Base-by-base conservation (phyloP, 2,113 vertebrate genomes). In the Lethenteron reissneri region DNA sequence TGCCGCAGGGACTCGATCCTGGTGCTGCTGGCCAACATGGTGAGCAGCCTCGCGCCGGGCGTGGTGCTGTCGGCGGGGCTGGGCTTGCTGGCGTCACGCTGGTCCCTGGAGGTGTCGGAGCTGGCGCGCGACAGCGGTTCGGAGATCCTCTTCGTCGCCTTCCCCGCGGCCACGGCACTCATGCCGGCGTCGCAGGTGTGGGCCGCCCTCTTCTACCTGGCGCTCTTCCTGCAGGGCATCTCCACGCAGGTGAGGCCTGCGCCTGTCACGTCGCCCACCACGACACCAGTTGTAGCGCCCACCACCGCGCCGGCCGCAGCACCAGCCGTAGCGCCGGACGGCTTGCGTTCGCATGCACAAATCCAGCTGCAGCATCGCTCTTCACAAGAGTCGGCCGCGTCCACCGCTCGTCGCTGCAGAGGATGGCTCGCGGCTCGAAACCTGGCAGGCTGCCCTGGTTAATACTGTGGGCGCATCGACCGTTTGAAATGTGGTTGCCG, bases 1-100 rank as follows among this genome's bases (percentile, higher is more conserved):
- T 11, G 25, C 64, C 25, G 64, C 64, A 68, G 64, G 64, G 64
- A 68, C 25, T 10, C 64, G n/a, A 25, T 68, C n/a, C 64, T 68
- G 64, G 64, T 68, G 64, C n/a, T 68, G 64, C 64, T 68, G 64
- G 64, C 64, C n/a, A 68, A 68, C 64, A 68, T 68, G n/a, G 10
- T 68, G 9, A 25, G 64, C 64, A 68, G 64, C 64, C 64, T 68
- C 25, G n/a, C n/a, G n/a, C 64, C 64, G 25, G 64, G 64, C 64
- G 9, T 68, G n/a, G 64, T 68, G 8, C n/a, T 68, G 64, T n/a
- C 64, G 25, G 64, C 64, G n/a, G n/a, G n/a, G 9, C 11, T 68
- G n/a, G 64, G 64, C 25, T 17, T 68, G n/a, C 64, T 68, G n/a
- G 64, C n/a, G n/a, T 17, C n/a, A 11, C n/a, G n/a, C 11, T 68